Base-by-base conservation (phyloP, 2,113 vertebrate species). In the Trematocara marginatum region DNA sequence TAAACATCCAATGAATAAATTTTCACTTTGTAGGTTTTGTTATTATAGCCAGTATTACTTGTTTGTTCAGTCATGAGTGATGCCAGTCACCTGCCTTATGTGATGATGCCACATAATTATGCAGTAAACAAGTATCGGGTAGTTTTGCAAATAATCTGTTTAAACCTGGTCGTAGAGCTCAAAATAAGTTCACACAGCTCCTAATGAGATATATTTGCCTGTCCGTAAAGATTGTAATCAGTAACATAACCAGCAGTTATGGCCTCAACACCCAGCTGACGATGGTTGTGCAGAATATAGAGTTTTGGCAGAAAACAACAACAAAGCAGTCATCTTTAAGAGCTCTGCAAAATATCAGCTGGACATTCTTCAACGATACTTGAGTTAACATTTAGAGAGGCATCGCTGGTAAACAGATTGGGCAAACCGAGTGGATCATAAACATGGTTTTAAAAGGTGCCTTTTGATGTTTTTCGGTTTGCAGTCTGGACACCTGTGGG, bases 401-500 rank as follows among this genome's bases (percentile, higher is more conserved):
- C 86, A 90, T 90, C 49, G 86, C 74, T 34, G 61, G 29, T 87
- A 69, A 90, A 89, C 47, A 88, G 66, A 92, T 90, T 57, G 47
- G 80, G 57, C 69, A 90, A 86, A 93, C 86, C 42, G 86, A 92
- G 86, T 82, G 35, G 84, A 92, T 82, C 93, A 93, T 94, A 86
- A 92, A 90, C 85, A 66, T 76, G 56, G 91, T 85, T 85, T 88
- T 90, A 95, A 90, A 93, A 81, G 80, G 89, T 78, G 78, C 86
- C 86, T 93, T 92, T 93, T 94, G 91, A 93, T 88, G 92, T 94
- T 80, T 93, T 59, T 80, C 45, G 71, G 84, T 69, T 91, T 87
- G 71, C 71, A 74, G 83, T 71, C 78, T 88, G 91, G 93, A 94
- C 93, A 94, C 92, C 92, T 93, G 93, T 92, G 89, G 94, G 87